phyloP scores from a whole-genome alignment of 2,888 invertebrate genomes.

The Agrilus mali region DNA sequence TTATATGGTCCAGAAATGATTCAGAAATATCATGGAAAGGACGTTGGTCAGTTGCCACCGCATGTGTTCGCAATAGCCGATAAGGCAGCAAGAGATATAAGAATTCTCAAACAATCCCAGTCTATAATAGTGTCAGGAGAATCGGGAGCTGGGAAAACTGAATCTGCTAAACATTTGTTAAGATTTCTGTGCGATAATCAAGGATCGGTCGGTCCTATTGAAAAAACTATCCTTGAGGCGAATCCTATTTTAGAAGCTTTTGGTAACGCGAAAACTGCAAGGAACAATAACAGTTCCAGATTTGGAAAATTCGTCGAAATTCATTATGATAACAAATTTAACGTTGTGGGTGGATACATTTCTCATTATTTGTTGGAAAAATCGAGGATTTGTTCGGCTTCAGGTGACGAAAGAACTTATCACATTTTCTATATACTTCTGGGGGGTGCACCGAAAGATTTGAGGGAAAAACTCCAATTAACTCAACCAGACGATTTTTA shows the following conservation, averaged over 20 bases:
- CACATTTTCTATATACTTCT: slow-evolving; percentile 96
- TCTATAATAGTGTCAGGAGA: slow-evolving; percentile 96
- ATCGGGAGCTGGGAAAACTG: slow-evolving; percentile 96
- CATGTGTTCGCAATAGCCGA: slow-evolving; percentile 98
- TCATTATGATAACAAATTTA: slow-evolving; percentile 81
- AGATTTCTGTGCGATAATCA: slow-evolving; percentile 82
- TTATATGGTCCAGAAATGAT: slow-evolving; percentile 78
- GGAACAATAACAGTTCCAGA: slow-evolving; percentile 95
- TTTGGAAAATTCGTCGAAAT: slow-evolving; percentile 99
- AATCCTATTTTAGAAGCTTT: slow-evolving; percentile 93
- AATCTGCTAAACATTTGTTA: slow-evolving; percentile 94
- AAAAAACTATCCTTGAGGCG: slow-evolving; percentile 90
- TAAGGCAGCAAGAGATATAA: slow-evolving; percentile 96
- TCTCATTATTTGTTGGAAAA: slow-evolving; percentile 96
- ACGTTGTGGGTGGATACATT: slow-evolving; percentile 92
- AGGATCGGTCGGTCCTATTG: slow-evolving; percentile 74
- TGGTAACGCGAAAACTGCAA: slow-evolving; percentile 94
- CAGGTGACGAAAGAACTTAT: slow-evolving; percentile 88
- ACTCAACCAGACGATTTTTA: slow-evolving; percentile 76
- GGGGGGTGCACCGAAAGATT: slow-evolving; percentile 76
- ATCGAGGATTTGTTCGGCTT: slow-evolving; percentile 82
- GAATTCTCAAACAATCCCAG: slow-evolving; percentile 82
- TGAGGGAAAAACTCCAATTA: slow-evolving; percentile 59
- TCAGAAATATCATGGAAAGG: slow-evolving; percentile 83
- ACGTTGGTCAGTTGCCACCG: slow-evolving; percentile 85